Base-by-base conservation (phyloP, 37 sponge, comb jelly and placozoan species). In the Diacarnus erythraeanus region DNA sequence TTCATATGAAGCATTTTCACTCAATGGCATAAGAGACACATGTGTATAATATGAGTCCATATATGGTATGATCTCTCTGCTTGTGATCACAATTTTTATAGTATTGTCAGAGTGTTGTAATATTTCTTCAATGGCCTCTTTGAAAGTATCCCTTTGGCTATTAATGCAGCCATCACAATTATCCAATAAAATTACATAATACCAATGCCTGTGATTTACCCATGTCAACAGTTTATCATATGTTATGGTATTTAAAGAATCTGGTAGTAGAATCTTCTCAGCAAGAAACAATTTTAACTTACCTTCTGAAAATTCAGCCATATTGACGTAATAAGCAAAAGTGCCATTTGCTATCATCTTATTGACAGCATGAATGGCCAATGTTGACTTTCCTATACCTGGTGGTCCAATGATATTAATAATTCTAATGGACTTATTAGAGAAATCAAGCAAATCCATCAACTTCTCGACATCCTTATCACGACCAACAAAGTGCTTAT, bases 371-470 rank as follows among this genome's bases (percentile, higher is more conserved):
- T 65, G 21, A 29, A 65, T 64, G 17, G 78, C 78, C 68, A 78
- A 27, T n/a, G 78, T 64, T 4, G 78, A 64, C 31, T 78, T 78
- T n/a, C 78, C 78, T 40, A 78, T 64, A 4, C 78, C 78, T 42
- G 78, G 78, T 43, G 78, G 39, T n/a, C 78, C 78, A 8, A 80
- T 59, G 31, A 80, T 71, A n/a, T 41, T 61, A 25, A 78, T 43
- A 10, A 78, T 63, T 6, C 40, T 34, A 65, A 30, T 26, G 27
- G 63, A 23, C 2, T 8, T 20, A n/a, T n/a, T n/a, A 0, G 17
- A 1, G 42, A 71, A 71, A 69, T 71, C 21, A 1, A 71, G 15
- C 10, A 34, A 33, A 8, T 67, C 38, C 9, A 67, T 33, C 1
- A 80, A 2, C n/a, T 57, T 54, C 5, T 9, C 8, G 22, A 71